Evolutionary conservation across 2,888 invertebrate genomes (phyloP).

Genomic region (Meiosimyza decipiens): DNA sequence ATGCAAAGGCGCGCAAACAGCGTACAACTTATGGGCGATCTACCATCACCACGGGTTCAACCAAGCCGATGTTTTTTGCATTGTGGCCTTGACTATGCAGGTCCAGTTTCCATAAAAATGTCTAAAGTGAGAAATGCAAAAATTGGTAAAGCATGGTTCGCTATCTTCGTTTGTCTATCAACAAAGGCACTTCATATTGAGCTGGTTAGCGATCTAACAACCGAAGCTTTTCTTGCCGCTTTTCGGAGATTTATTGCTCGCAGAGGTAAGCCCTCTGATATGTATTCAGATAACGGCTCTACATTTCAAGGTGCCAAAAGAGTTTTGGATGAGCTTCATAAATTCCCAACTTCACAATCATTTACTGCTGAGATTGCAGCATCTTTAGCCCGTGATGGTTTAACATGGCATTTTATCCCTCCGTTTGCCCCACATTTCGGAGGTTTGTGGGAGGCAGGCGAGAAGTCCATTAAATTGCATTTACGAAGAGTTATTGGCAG

Average conservation of each 20-base stretch:
- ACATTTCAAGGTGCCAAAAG: constrained; percentile 36
- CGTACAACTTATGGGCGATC: constrained; percentile 37
- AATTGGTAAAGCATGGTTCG: background rate
- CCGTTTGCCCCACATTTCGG: constrained; percentile 40
- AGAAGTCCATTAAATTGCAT: background rate
- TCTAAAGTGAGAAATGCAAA: constrained; percentile 32
- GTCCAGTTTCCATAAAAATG: constrained; percentile 10
- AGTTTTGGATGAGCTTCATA: constrained; percentile 15
- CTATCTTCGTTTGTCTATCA: constrained; percentile 29
- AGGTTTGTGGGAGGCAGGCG: constrained; percentile 40
- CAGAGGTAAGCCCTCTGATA: constrained; percentile 35
- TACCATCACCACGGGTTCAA: constrained; percentile 26
- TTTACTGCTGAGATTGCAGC: constrained; percentile 28
- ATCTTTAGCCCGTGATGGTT: constrained; percentile 32
- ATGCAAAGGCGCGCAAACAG: constrained; percentile 28
- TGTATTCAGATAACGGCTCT: constrained; percentile 36
- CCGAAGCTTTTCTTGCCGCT: constrained; percentile 30
- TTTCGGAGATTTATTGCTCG: constrained; percentile 37
- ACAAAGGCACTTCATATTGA: constrained; percentile 38
- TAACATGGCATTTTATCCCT: constrained; percentile 41
- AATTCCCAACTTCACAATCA: constrained; percentile 20
- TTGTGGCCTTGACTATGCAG: constrained; percentile 36
- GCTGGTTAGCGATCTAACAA: constrained; percentile 37
- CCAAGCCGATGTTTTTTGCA: constrained; percentile 34
- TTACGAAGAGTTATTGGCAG: too few species aligned